Base-by-base conservation (phyloP, 2,113 vertebrate species). In the Notarius quadriscutis region DNA sequence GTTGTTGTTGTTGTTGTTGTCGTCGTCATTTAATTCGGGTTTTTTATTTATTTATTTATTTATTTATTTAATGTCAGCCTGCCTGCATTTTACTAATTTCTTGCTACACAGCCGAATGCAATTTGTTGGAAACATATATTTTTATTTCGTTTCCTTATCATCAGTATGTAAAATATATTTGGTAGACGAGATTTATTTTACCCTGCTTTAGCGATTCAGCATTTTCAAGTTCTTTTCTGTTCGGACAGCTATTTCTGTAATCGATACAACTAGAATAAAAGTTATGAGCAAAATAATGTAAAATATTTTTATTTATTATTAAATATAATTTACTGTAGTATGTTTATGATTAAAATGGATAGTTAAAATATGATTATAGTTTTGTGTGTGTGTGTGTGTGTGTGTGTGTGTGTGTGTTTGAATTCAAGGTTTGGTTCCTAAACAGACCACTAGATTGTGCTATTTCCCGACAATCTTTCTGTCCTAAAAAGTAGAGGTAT, bases 381-480 rank as follows among this genome's bases (percentile, higher is more conserved):
- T 65, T 22, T 65, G 18, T 67, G 18, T 34, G 79, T 62, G 34
- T n/a, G 58, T 25, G 34, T 67, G 22, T 27, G 62, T 63, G 84
- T 62, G 30, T 18, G 25, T 60, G 55, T 77, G 27, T 14, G 55
- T 81, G 57, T 65, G 81, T 63, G 34, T 48, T 4, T 4, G 67
- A 15, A 27, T 5, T 69, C 67, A 34, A 69, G 12, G 67, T 6
- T 72, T 41, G 20, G 57, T 81, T 62, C 55, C 34, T 22, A 30
- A 50, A n/a, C 60, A 27, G 2, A 74, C 10, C 83, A 48, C 69
- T 84, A 57, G 83, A 17, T 60, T 57, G 83, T 58, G 83, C 83
- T 84, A n/a, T 84, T 84, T 84, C 63, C 82, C 18, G 69, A 11
- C 83, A 22, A 10, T 72, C n/a, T 10, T 53, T 27, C 14, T 53